Evolutionary conservation across 2,888 invertebrate genomes (phyloP).

Genomic region (Caenorhabditis sp.): DNA sequence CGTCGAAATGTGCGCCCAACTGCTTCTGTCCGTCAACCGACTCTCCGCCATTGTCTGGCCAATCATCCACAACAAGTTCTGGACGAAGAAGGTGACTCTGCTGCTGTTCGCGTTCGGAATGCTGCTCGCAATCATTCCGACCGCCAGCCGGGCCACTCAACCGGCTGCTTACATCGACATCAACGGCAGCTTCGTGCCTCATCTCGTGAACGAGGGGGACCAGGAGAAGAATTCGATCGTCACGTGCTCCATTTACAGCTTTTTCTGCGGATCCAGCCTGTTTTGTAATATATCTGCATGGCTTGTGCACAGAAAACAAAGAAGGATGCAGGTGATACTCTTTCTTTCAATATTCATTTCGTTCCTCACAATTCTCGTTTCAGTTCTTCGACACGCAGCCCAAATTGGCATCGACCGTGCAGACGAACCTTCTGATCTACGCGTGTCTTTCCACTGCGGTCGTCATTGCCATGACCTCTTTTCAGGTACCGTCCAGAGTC

Average conservation of each 20-base stretch:
- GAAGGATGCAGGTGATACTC: conserved; percentile 50
- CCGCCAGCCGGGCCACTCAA: conserved; percentile 50
- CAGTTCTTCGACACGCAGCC: conserved; percentile 57
- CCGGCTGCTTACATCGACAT: conserved; percentile 42
- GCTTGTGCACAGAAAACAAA: conserved; percentile 55
- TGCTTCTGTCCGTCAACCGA: conserved; percentile 58
- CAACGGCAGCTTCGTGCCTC: conserved; percentile 43
- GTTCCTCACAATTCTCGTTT: conserved; percentile 14
- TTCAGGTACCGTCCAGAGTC: conserved; percentile 47
- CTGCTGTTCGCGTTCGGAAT: conserved; percentile 36
- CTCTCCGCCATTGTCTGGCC: conserved; percentile 62
- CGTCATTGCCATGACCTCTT: conserved; percentile 58
- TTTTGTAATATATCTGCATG: conserved; percentile 54
- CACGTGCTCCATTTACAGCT: conserved; percentile 51
- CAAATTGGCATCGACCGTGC: conserved; percentile 54
- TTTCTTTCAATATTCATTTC: background rate
- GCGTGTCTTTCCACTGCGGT: conserved; percentile 60
- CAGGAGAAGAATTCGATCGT: conserved; percentile 61
- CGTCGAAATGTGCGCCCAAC: conserved; percentile 59
- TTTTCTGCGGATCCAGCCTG: conserved; percentile 51
- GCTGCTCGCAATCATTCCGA: conserved; percentile 52
- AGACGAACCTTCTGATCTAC: conserved; percentile 63
- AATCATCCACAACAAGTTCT: conserved; percentile 57
- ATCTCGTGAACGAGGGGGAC: conserved; percentile 44
- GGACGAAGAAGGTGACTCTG: conserved; percentile 47